Conservation (phyloP, 2,888 invertebrate genomes). For the Limulus polyphemus region DNA sequence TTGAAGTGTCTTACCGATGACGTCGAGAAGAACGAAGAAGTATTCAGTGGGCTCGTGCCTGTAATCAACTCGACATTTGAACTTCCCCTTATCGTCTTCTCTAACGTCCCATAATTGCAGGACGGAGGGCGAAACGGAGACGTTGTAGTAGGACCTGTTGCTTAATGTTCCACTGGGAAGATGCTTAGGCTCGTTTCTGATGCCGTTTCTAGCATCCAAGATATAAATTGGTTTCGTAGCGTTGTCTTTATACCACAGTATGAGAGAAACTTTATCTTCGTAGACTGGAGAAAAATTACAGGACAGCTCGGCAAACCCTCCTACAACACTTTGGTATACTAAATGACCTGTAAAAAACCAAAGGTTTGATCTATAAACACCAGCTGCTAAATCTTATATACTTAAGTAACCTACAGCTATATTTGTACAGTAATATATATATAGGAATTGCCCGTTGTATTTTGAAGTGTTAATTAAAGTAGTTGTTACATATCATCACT, state of each 20-base stretch:
- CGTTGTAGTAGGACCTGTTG: constrained; percentile 18
- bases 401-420: too few species aligned
- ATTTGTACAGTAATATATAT: too few species aligned
- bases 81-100: constrained; percentile 20
- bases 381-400: too few species aligned
- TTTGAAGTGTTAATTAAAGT: too few species aligned
- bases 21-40: constrained; percentile 15
- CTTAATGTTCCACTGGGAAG: constrained; percentile 14
- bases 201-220: constrained; percentile 18
- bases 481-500: too few species aligned
- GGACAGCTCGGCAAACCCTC: constrained; percentile 26
- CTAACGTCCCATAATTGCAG: constrained; percentile 16
- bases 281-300: constrained; percentile 34
- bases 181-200: constrained; percentile 18
- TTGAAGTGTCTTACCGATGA: constrained; percentile 15
- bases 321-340: constrained; percentile 20
- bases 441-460: too few species aligned
- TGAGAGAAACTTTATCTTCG: constrained; percentile 21
- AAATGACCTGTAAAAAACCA: constrained; percentile 10
- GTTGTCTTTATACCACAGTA: constrained; percentile 22
- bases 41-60: constrained; percentile 20
- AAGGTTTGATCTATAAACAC: too few species aligned
- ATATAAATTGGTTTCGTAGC: constrained; percentile 18
- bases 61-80: constrained; percentile 20
- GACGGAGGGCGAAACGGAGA: constrained; percentile 15